Conservation (phyloP, 2,797 vertebrate species). For the Alca torda region DNA sequence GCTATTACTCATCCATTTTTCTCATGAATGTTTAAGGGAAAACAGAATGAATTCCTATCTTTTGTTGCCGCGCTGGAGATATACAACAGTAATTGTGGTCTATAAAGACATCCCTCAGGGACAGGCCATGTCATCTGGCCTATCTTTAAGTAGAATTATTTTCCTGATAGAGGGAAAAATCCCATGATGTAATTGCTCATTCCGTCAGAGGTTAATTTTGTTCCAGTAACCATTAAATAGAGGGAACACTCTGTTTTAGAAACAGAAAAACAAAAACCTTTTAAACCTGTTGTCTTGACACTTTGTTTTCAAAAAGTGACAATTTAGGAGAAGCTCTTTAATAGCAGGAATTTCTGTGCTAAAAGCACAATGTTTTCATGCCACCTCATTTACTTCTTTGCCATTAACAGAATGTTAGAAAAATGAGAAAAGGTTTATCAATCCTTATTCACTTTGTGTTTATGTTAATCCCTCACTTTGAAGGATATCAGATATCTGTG, state of each 20-base stretch:
- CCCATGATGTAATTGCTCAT: conserved; percentile 27
- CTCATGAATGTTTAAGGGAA: conserved; percentile 61
- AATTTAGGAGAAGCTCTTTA: neutral
- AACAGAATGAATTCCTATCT: conserved; percentile 31
- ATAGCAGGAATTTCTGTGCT: neutral
- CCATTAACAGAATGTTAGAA: neutral
- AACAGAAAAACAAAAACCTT: neutral
- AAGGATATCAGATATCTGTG: fast-evolving
- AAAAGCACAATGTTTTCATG: neutral
- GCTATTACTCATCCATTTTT: conserved; percentile 49
- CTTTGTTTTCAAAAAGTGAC: neutral
- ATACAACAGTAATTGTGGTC: conserved; percentile 48
- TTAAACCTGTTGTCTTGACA: neutral
- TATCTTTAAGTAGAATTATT: conserved; percentile 47
- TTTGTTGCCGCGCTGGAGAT: conserved; percentile 7
- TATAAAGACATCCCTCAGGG: conserved; percentile 58
- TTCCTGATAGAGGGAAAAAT: conserved; percentile 14
- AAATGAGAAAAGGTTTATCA: neutral
- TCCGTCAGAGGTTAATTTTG: conserved; percentile 11
- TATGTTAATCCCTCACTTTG: fast-evolving
- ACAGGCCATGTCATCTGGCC: neutral
- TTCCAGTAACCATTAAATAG: neutral
- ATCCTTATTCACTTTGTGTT: fast-evolving
- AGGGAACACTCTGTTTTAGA: neutral
- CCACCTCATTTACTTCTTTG: neutral